Evolutionary conservation across 2,888 invertebrate genomes (phyloP).

Genomic region (Choreutis nemorana): DNA sequence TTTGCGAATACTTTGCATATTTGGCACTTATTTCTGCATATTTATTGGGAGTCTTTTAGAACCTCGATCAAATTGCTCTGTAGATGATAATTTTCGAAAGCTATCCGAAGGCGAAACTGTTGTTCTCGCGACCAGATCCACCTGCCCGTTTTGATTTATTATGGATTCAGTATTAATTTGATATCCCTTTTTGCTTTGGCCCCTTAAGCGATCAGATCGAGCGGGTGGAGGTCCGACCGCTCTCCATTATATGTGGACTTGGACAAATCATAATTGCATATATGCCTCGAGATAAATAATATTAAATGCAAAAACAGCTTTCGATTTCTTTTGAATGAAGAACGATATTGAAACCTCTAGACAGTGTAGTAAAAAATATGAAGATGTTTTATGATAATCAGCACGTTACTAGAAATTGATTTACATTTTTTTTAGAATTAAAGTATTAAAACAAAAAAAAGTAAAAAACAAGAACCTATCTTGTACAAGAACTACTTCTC

Average conservation of each 20-base stretch:
- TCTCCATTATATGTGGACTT: constrained; percentile 58
- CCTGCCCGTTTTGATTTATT: constrained; percentile 65
- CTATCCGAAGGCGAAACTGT: constrained; percentile 56
- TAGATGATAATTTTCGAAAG: constrained; percentile 55
- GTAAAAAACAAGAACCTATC: too few species aligned
- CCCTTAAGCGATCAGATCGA: constrained; percentile 59
- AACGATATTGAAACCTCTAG: too few species aligned
- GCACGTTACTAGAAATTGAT: too few species aligned
- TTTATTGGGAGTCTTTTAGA: too few species aligned
- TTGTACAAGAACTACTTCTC: too few species aligned
- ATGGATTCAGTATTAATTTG: constrained; percentile 67
- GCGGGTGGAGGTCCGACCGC: constrained; percentile 39
- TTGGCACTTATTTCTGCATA: constrained; percentile 6
- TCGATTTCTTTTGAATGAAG: too few species aligned
- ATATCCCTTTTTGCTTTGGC: constrained; percentile 61
- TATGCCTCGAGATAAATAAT: constrained; percentile 46
- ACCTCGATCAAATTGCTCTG: constrained; percentile 23
- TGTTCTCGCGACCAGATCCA: constrained; percentile 50
- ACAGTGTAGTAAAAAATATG: too few species aligned
- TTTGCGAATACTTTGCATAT: constrained; percentile 3
- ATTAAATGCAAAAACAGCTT: constrained; percentile 33
- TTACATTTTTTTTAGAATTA: too few species aligned
- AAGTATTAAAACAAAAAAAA: too few species aligned
- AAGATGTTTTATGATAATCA: too few species aligned
- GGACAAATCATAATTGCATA: constrained; percentile 61